phyloP scores from a whole-genome alignment of 2,113 vertebrate genomes.

The Anas platyrhynchos region DNA sequence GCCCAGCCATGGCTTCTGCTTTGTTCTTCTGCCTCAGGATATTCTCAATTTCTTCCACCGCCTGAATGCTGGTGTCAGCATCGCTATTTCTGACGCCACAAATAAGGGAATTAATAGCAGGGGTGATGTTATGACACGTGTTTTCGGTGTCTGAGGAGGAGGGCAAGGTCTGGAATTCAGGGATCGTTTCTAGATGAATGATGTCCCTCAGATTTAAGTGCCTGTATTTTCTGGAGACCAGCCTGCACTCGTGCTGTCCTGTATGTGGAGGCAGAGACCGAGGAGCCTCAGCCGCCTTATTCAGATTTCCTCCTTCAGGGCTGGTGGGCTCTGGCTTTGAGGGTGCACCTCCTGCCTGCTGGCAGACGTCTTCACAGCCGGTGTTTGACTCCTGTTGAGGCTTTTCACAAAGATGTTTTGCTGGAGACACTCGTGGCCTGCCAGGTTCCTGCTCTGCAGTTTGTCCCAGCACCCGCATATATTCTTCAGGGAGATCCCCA shows the following conservation, averaged over 20 bases:
- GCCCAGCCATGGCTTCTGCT: conserved; percentile 81
- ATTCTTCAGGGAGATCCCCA: conserved; percentile 83
- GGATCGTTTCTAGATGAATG: conserved; percentile 77
- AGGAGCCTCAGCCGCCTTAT: conserved; percentile 32
- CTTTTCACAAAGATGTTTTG: background rate
- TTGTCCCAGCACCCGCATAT: conserved; percentile 77
- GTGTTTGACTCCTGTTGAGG: conserved; percentile 52
- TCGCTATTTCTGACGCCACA: conserved; percentile 82
- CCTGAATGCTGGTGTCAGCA: conserved; percentile 84
- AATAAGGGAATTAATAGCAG: conserved; percentile 85
- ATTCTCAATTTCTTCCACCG: conserved; percentile 82
- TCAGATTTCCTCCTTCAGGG: background rate
- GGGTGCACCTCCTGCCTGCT: conserved; percentile 70
- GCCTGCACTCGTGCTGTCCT: conserved; percentile 76
- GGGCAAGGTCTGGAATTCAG: conserved; percentile 77
- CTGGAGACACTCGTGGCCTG: background rate
- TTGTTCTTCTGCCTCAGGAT: conserved; percentile 84
- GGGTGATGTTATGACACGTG: conserved; percentile 80
- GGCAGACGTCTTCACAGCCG: conserved; percentile 57
- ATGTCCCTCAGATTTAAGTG: conserved; percentile 80
- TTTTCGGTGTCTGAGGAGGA: conserved; percentile 81
- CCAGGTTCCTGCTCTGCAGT: background rate
- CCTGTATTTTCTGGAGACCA: conserved; percentile 67
- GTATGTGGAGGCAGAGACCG: conserved; percentile 77
- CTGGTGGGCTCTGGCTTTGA: conserved; percentile 73